Base-by-base conservation (phyloP, 2,797 vertebrate genomes). In the Tangara arthus region DNA sequence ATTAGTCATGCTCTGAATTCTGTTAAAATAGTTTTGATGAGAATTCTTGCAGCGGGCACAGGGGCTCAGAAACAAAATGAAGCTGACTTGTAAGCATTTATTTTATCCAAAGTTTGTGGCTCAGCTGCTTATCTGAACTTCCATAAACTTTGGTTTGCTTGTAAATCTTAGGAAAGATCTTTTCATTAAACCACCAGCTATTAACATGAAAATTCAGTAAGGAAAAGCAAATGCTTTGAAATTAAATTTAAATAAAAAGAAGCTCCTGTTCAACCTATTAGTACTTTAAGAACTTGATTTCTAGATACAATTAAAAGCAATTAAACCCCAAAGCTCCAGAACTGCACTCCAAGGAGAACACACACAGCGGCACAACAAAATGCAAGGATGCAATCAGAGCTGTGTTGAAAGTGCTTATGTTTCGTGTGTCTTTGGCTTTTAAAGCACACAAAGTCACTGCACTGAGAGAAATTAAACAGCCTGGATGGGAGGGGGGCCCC, bases 1-100 rank as follows among this genome's bases (percentile, higher is more conserved):
- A 83, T 96, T 95, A 96, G 87, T 93, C 87, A 84, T 16, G 47
- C 79, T 92, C 81, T 82, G 68, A 73, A 84, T 91, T 96, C 75
- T 90, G 81, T 69, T 96, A 89, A 95, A 80, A 78, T 84, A 78
- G 55, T 91, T 95, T 35, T 50, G 44, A 68, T 70, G 84, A 89
- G 73, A 95, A 91, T 81, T 77, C 71, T 53, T 24, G 3, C 65
- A 55, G 84, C 66, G 94, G 86, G 90, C 66, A 47, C 4, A 28
- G 18, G 16, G 65, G 57, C 64, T 86, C 46, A 77, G 63, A 47
- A 89, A 94, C 49, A 95, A 80, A 85, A 76, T 3, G 1, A 86
- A 83, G 42, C 53, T 78, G 56, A 90, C 86, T 70, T 80, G 42
- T 66, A 75, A 78, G 72, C 63, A 75, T 47, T 81, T 50, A 15